These are phyloP conservation scores for Lota lota DNA, from an alignment of 2,113 vertebrate species.

Conservation along the genomic window DNA sequence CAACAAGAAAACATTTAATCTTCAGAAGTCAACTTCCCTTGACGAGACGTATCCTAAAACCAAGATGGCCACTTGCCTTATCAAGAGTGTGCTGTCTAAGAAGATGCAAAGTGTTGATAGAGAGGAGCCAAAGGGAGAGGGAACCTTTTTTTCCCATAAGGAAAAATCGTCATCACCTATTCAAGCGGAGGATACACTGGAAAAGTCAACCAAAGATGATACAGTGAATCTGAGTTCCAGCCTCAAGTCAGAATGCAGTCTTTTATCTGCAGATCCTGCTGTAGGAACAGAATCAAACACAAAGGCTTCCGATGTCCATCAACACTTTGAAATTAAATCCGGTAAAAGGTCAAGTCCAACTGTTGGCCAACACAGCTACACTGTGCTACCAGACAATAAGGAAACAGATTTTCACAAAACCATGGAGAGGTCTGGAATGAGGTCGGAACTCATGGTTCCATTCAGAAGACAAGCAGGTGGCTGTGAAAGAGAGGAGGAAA, in stretches of 20 bases:
- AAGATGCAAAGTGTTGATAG: slow-evolving; percentile 79
- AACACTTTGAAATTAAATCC: slow-evolving; percentile 25
- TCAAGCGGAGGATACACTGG: slow-evolving; percentile 19
- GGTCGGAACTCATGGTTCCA: slow-evolving; percentile 47
- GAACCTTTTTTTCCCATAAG: slow-evolving; percentile 18
- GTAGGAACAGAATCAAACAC: slow-evolving; percentile 39
- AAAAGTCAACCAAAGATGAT: slow-evolving; percentile 46
- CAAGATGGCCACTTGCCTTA: slow-evolving; percentile 82
- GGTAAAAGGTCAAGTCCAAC: slow-evolving; percentile 46
- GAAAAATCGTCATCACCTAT: slow-evolving; percentile 34
- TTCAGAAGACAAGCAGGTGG: slow-evolving; percentile 44
- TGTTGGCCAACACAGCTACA: slow-evolving; percentile 52
- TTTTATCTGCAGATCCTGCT: slow-evolving; percentile 66
- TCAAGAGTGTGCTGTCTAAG: slow-evolving; percentile 86
- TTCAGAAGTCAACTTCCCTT: slow-evolving; percentile 83
- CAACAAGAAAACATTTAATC: slow-evolving; percentile 53
- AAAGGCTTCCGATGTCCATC: slow-evolving; percentile 34
- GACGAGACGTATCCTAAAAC: slow-evolving; percentile 76
- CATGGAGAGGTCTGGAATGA: slow-evolving; percentile 40
- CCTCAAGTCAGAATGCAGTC: slow-evolving; percentile 70
- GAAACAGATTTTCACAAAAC: slow-evolving; percentile 39
- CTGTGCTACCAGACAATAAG: slow-evolving; percentile 44
- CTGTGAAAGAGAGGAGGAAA: slow-evolving; percentile 36
- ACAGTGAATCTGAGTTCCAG: slow-evolving; percentile 53
- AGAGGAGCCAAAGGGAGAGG: slow-evolving; percentile 55